A percentile compares a stretch with the other conserved stretches of the same genome.
Conservation (phyloP, 2,797 vertebrate genomes). For the Malacoctenus gilli region DNA sequence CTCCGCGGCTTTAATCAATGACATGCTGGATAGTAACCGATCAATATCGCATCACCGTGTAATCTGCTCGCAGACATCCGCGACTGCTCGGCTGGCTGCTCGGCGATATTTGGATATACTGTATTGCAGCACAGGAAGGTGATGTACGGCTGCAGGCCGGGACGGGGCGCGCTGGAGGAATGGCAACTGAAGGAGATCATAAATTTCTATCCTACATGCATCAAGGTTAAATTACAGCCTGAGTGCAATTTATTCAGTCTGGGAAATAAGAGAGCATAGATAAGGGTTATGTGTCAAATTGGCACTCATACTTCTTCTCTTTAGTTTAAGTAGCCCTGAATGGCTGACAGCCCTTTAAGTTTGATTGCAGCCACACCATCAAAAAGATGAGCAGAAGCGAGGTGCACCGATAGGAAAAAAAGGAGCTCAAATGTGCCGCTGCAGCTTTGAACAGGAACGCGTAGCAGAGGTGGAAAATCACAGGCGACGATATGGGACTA, state of each 20-base stretch:
- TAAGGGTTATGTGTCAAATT: conserved; percentile 46
- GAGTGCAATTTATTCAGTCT: conserved; percentile 50
- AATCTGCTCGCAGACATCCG: conserved; percentile 60
- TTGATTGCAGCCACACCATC: conserved; percentile 55
- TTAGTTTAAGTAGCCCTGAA: conserved; percentile 56
- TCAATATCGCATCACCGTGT: conserved; percentile 64
- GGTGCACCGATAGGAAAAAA: conserved; percentile 48
- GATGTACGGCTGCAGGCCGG: conserved; percentile 37
- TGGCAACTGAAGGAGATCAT: conserved; percentile 40
- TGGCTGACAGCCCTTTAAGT: conserved; percentile 52
- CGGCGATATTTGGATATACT: conserved; percentile 43
- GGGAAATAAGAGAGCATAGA: conserved; percentile 38
- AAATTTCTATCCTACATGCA: conserved; percentile 48
- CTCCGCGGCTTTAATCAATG: conserved; percentile 58
- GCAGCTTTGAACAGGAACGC: conserved; percentile 44
- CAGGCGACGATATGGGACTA: conserved; percentile 33
- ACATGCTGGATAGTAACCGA: conserved; percentile 30
- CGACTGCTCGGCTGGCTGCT: conserved; percentile 41
- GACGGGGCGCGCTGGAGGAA: conserved; percentile 33
- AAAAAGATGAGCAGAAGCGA: conserved; percentile 33
- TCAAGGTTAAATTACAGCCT: conserved; percentile 55
- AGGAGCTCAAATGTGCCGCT: conserved; percentile 33
- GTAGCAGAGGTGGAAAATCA: conserved; percentile 24
- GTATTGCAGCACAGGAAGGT: conserved; percentile 13
- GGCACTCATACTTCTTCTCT: conserved; percentile 49